Percentiles rank a stretch among this genome's conserved stretches.
Evolutionary conservation across 2,113 vertebrate genomes (phyloP).

Genomic region (Malurus elegans): DNA sequence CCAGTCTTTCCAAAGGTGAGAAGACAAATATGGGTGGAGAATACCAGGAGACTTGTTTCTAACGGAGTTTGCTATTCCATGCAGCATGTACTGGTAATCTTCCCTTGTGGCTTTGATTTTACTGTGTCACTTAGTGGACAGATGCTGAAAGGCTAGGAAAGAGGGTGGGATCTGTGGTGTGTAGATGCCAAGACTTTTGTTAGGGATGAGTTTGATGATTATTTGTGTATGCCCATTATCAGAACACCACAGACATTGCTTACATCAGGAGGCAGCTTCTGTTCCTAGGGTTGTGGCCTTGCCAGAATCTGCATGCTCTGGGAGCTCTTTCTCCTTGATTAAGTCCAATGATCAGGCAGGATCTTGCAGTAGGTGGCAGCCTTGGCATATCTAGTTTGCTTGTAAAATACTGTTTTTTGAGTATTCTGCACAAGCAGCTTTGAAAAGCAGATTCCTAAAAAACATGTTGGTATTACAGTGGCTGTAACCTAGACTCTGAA

Average conservation of each 20-base stretch:
- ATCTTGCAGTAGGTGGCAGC: background rate
- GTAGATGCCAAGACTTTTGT: background rate
- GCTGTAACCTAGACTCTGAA: background rate
- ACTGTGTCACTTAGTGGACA: background rate
- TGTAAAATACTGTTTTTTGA: background rate
- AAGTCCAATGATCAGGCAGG: background rate
- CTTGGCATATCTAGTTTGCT: background rate
- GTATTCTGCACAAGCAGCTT: background rate
- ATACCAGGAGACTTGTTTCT: background rate
- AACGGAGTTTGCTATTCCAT: background rate
- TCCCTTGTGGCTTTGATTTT: background rate
- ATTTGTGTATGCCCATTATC: rapidly evolving
- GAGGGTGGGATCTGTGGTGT: background rate
- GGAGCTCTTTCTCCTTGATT: background rate
- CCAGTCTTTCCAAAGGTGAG: background rate
- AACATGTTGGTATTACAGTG: background rate
- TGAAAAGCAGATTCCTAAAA: background rate
- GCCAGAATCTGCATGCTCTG: background rate
- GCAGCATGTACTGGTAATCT: background rate
- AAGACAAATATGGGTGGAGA: background rate
- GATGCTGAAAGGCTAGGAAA: background rate
- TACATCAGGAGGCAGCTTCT: background rate
- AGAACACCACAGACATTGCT: background rate
- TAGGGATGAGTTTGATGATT: background rate
- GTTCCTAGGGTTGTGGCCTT: background rate